Evolutionary conservation across 2,797 vertebrate species (phyloP), one percentile per base, ranked within the genome.

Genomic region (Margarornis squamiger): DNA sequence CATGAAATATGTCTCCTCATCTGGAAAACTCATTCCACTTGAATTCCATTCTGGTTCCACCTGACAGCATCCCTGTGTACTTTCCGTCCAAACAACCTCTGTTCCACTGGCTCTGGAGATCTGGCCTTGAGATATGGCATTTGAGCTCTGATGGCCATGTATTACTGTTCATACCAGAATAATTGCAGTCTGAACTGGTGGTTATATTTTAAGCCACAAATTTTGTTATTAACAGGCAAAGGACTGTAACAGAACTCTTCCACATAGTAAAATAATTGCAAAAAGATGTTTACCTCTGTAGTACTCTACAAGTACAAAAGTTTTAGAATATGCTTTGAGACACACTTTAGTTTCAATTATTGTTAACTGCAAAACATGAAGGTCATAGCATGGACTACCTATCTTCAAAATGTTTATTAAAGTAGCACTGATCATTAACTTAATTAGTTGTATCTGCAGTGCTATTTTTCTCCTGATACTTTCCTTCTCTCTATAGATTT

Each of bases 11-110:
- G 30, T 38, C 29, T 77, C 34, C 34, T 72, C 48, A 93, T n/a
- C 63, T 87, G 86, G 65, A 95, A 93, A 94, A 85, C 27, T 83
- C 71, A 66, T 87, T 87, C 74, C 4, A 7, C 63, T 82, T 85
- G 78, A 93, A 75, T 81, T 90, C 74, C 17, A n/a, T 34, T 82
- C 58, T 32, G 23, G 85, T 89, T 93, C 63, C 38, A 91, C 70
- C 81, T 85, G 90, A 87, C 38, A 85, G 52, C 62, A 82, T 54
- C 22, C 9, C 52, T 73, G 71, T 73, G n/a, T 67, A 70, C 59
- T 76, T 87, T 72, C 45, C 3, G 5, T 71, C 45, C 58, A 65
- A 92, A 62, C 61, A 61, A 23, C 6, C 26, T 24, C 59, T 4
- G 6, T 81, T 84, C 46, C 54, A 61, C 38, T 68, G n/a, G 43